Evolutionary conservation across 2,888 invertebrate genomes (phyloP).

Genomic region (Therioaphis trifolii): DNA sequence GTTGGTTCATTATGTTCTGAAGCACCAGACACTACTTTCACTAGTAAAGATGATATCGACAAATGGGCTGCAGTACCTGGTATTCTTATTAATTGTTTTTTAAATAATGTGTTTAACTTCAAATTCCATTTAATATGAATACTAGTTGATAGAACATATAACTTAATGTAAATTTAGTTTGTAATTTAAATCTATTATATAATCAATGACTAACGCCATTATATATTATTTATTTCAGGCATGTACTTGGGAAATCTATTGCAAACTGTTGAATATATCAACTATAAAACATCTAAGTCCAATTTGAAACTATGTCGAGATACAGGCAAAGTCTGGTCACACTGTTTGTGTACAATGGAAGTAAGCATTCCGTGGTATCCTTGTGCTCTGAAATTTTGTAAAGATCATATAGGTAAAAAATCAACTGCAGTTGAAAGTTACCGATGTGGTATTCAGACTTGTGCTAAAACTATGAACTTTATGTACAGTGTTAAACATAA

Average conservation of each 20-base stretch:
- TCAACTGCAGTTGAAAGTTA: conserved; percentile 69
- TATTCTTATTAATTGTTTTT: conserved; percentile 67
- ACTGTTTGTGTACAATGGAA: conserved; percentile 88
- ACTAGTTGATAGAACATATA: too few relatives aligned
- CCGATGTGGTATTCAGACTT: conserved; percentile 95
- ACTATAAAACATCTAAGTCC: conserved; percentile 34
- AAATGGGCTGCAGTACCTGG: conserved; percentile 84
- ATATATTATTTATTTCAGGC: conserved; percentile 37
- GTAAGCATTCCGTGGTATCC: conserved; percentile 96
- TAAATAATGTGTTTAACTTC: too few relatives aligned
- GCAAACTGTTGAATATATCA: conserved; percentile 56
- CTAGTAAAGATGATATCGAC: conserved; percentile 81
- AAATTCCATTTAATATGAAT: too few relatives aligned
- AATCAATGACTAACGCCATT: too few relatives aligned
- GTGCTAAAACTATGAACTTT: conserved; percentile 89
- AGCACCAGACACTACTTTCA: conserved; percentile 81
- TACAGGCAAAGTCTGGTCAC: conserved; percentile 77
- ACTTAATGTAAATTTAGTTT: too few relatives aligned
- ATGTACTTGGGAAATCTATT: conserved; percentile 58
- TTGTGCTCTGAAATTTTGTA: conserved; percentile 94
- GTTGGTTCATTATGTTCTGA: conserved; percentile 81
- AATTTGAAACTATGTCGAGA: conserved; percentile 72
- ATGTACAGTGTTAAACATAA: conserved; percentile 87
- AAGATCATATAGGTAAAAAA: conserved; percentile 75
- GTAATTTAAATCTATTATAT: too few relatives aligned